These are phyloP conservation scores for Nemopilema nomurai DNA, from an alignment of 30 jellyfish, hydroid and myxozoan species.

Conservation along the genomic window DNA sequence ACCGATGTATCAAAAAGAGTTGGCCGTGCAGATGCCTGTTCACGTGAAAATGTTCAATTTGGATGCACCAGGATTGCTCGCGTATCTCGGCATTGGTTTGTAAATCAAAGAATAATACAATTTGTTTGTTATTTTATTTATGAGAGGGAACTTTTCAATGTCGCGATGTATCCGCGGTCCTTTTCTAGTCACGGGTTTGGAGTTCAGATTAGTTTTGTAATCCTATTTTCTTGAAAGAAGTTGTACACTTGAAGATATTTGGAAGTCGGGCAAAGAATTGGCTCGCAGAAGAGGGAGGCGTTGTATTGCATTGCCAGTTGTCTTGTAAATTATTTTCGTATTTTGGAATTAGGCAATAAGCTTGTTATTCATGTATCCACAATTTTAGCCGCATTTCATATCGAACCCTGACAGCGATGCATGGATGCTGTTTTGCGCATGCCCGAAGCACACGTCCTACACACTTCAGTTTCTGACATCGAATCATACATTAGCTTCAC, in stretches of 20 bases:
- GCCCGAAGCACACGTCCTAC: too few relatives aligned
- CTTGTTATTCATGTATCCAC: neutral
- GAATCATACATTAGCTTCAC: too few relatives aligned
- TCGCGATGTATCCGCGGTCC: too few relatives aligned
- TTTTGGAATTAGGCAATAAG: neutral
- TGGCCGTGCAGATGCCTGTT: too few relatives aligned
- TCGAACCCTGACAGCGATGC: too few relatives aligned
- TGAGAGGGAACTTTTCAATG: too few relatives aligned
- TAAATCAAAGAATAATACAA: neutral
- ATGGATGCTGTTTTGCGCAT: too few relatives aligned
- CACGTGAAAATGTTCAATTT: too few relatives aligned
- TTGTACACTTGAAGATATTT: neutral
- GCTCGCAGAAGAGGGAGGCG: neutral
- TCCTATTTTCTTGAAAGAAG: neutral
- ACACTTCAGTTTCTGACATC: too few relatives aligned
- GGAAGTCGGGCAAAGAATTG: neutral
- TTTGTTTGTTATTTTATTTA: neutral
- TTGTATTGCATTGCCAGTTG: neutral
- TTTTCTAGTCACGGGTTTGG: too few relatives aligned
- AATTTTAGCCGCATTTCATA: too few relatives aligned
- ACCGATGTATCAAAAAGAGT: too few relatives aligned
- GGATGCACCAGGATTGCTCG: neutral
- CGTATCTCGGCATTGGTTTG: neutral
- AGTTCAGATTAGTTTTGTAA: neutral
- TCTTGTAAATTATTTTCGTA: neutral